Evolutionary conservation across 1,140 invertebrate genomes (phyloP).

Genomic region (Drosophila takahashii): DNA sequence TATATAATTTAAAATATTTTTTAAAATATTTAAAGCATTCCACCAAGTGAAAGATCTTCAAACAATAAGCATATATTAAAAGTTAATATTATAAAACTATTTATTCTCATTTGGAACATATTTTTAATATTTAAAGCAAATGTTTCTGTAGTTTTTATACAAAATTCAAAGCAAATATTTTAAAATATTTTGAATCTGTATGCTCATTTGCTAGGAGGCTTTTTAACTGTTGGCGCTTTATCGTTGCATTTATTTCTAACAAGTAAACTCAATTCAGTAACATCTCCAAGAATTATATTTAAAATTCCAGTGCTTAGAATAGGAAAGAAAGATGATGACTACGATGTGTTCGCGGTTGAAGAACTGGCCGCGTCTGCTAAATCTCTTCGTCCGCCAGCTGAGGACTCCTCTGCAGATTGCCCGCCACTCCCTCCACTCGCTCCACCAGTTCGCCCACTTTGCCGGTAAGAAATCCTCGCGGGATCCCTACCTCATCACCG

Average conservation of each 20-base stretch:
- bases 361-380: background rate
- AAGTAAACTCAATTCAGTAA: background rate
- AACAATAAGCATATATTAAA: too few species aligned
- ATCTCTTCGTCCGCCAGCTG: background rate
- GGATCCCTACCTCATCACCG: conserved; percentile 56
- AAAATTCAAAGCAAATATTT: background rate
- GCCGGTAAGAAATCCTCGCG: background rate
- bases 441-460: background rate
- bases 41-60: too few species aligned
- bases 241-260: background rate
- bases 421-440: background rate
- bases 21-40: too few species aligned
- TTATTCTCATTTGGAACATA: too few species aligned
- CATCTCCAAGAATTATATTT: background rate
- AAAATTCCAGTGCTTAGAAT: conserved; percentile 3
- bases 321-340: background rate
- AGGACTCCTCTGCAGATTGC: background rate
- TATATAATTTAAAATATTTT: too few species aligned
- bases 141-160: too few species aligned
- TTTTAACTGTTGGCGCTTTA: background rate
- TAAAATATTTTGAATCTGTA: background rate
- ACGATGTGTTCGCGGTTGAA: background rate
- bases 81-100: too few species aligned
- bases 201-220: background rate
- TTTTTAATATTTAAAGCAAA: too few species aligned